phyloP scores from a whole-genome alignment of 1,140 invertebrate genomes.

The Ladona fulva region DNA sequence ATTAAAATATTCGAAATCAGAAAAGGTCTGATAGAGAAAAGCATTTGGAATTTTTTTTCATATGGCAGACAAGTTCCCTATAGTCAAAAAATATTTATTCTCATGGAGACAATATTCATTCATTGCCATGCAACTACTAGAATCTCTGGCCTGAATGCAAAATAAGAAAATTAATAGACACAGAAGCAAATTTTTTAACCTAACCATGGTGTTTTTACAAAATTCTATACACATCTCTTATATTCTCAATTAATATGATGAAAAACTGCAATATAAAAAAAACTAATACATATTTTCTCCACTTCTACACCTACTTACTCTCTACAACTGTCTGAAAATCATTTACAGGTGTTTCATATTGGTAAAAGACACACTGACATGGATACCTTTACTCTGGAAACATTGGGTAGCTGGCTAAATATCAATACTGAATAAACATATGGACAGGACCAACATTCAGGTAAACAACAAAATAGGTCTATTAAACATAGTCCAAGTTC shows the following conservation, averaged over 20 bases:
- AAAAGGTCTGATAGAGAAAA: not conserved
- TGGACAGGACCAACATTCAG: slow-evolving; percentile 8
- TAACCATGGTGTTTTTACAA: slow-evolving; percentile 6
- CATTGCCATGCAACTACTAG: not conserved
- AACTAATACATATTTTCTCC: slow-evolving; percentile 8
- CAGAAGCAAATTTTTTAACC: not conserved
- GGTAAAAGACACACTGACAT: slow-evolving; percentile 5
- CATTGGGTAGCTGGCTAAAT: not conserved
- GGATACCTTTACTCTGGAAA: not conserved
- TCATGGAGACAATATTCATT: not conserved
- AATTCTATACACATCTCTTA: not conserved
- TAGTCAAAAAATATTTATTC: not conserved
- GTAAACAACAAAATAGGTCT: not conserved
- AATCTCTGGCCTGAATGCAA: slow-evolving; percentile 4
- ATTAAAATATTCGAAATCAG: too few relatives aligned
- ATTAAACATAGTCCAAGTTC: not conserved
- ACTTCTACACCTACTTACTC: not conserved
- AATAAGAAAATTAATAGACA: not conserved
- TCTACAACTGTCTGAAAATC: slow-evolving; percentile 5
- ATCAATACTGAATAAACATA: slow-evolving; percentile 3
- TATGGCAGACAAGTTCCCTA: not conserved
- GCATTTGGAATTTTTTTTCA: not conserved
- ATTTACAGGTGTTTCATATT: not conserved
- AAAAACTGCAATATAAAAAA: slow-evolving; percentile 8
- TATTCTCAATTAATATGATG: not conserved